These are phyloP conservation scores for Philopotamus ludificatus DNA, from an alignment of 1,140 invertebrate species.

Conservation along the genomic window DNA sequence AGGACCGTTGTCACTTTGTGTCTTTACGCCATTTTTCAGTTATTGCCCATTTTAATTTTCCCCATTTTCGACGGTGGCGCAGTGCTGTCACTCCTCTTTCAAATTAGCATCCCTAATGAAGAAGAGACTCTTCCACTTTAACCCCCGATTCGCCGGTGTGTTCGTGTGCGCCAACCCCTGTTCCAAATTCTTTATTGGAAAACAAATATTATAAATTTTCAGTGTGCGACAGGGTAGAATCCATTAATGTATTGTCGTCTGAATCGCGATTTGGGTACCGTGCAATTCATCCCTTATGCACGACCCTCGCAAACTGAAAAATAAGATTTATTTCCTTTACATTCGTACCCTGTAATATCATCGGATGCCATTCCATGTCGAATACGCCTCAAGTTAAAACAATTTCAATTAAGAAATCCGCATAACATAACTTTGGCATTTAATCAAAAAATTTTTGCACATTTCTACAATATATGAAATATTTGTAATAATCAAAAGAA, in stretches of 20 bases:
- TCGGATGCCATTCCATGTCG: too few relatives aligned
- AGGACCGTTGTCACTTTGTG: not conserved
- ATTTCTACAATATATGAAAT: too few relatives aligned
- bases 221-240: not conserved
- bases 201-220: slow-evolving; percentile 10
- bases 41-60: slow-evolving; percentile 10
- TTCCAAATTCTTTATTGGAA: not conserved
- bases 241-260: not conserved
- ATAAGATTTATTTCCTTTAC: not conserved
- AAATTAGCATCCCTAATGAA: slow-evolving; percentile 21
- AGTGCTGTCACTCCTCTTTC: slow-evolving; percentile 12
- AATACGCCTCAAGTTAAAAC: too few relatives aligned
- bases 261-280: not conserved
- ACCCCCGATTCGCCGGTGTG: not conserved
- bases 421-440: too few relatives aligned
- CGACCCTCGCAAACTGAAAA: not conserved
- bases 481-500: too few relatives aligned
- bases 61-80: not conserved
- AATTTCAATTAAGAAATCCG: too few relatives aligned
- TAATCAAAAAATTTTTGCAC: too few relatives aligned
- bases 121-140: slow-evolving; percentile 4
- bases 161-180: not conserved
- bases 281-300: not conserved
- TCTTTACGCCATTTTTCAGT: not conserved
- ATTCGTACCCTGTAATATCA: too few relatives aligned